Evolutionary conservation across 2,113 vertebrate genomes (phyloP).

Genomic region (Silurus asotus): DNA sequence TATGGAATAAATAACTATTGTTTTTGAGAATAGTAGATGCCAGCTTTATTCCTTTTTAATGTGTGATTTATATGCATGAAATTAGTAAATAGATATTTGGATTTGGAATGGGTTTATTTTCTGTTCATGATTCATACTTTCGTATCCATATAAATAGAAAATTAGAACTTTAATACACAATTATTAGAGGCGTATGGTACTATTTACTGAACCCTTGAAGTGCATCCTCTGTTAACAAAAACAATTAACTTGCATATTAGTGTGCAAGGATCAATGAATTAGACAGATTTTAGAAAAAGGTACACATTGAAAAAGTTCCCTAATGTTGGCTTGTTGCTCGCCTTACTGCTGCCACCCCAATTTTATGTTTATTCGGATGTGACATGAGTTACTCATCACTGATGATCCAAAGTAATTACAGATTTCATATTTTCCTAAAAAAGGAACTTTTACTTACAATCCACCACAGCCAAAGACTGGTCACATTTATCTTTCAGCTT

Average conservation of each 20-base stretch:
- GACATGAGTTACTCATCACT: too few relatives aligned
- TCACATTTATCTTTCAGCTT: not conserved
- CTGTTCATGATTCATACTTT: not conserved
- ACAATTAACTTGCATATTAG: not conserved
- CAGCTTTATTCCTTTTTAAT: not conserved
- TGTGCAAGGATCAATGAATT: not conserved
- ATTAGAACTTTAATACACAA: not conserved
- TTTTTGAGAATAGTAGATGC: not conserved
- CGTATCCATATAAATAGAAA: not conserved
- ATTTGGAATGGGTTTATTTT: not conserved
- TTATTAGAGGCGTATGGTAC: not conserved
- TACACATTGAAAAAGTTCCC: not conserved
- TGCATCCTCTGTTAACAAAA: not conserved
- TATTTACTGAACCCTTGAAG: not conserved
- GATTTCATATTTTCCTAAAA: not conserved
- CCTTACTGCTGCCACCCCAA: not conserved
- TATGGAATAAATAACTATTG: not conserved
- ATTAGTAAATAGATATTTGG: not conserved
- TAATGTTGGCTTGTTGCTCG: not conserved
- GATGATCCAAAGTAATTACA: too few relatives aligned
- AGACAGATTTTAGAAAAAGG: not conserved
- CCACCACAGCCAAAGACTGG: not conserved
- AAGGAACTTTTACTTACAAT: not conserved
- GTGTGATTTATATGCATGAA: not conserved
- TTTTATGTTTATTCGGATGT: not conserved